A percentile compares a stretch with the other conserved stretches of the same genome.
phyloP scores from a whole-genome alignment of 2,888 invertebrate genomes.

The Melieria picta region DNA sequence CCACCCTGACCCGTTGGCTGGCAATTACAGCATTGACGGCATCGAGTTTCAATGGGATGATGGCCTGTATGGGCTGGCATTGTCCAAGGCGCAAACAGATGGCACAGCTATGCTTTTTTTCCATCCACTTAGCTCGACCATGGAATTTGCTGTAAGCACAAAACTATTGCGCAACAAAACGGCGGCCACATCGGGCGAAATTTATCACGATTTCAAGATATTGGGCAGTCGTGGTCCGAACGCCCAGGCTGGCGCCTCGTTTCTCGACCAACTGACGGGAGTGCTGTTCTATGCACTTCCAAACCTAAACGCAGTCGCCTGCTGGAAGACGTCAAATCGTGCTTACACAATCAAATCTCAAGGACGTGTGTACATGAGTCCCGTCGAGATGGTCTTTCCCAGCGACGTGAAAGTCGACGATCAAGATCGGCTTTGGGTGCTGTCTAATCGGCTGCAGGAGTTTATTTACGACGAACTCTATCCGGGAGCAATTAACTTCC shows the following conservation, averaged over 20 bases:
- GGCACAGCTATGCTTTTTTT: slow-evolving; percentile 80
- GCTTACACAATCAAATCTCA: slow-evolving; percentile 77
- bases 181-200: slow-evolving; percentile 66
- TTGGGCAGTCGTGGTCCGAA: slow-evolving; percentile 78
- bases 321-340: slow-evolving; percentile 78
- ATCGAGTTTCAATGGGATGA: slow-evolving; percentile 80
- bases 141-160: slow-evolving; percentile 81
- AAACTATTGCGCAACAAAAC: slow-evolving; percentile 73
- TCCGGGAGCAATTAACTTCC: slow-evolving; percentile 74
- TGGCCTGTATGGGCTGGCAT: slow-evolving; percentile 78
- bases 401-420: slow-evolving; percentile 82
- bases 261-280: slow-evolving; percentile 76
- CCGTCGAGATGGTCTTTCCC: slow-evolving; percentile 78
- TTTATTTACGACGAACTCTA: slow-evolving; percentile 76
- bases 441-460: slow-evolving; percentile 77
- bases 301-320: slow-evolving; percentile 80
- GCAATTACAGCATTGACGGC: slow-evolving; percentile 78
- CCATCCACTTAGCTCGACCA: slow-evolving; percentile 80
- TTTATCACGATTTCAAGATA: slow-evolving; percentile 74
- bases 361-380: slow-evolving; percentile 77
- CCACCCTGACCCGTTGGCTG: slow-evolving; percentile 77
- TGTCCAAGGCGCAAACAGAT: slow-evolving; percentile 73
- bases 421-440: slow-evolving; percentile 77
- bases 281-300: slow-evolving; percentile 80
- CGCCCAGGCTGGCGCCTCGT: slow-evolving; percentile 79